Conservation (phyloP, 2,888 invertebrate genomes). For the Drosophila atripex region DNA sequence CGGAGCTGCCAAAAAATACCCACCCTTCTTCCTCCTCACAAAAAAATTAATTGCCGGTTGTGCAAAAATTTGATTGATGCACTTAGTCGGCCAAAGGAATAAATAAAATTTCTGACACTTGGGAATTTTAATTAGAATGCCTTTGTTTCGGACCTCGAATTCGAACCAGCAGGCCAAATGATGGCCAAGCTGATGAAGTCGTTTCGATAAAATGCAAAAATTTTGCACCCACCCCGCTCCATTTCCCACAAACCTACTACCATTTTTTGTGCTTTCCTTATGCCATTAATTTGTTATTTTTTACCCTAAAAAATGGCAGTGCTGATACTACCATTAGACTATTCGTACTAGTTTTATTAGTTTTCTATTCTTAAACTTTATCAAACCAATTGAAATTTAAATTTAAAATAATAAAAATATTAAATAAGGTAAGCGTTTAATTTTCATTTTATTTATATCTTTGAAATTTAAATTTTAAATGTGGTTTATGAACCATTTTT, state of each 20-base stretch:
- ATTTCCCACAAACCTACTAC: slow-evolving; percentile 1
- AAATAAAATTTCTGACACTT: slow-evolving; percentile 49
- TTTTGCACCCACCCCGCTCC: slow-evolving; percentile 18
- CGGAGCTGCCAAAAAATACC: slow-evolving; percentile 12
- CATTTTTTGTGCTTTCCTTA: neutral
- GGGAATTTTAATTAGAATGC: slow-evolving; percentile 71
- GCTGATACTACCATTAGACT: too few relatives aligned
- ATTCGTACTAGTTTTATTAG: too few relatives aligned
- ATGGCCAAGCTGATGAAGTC: slow-evolving; percentile 38
- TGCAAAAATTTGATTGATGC: slow-evolving; percentile 68
- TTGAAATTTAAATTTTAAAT: too few relatives aligned
- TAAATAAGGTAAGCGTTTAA: too few relatives aligned
- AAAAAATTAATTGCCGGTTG: slow-evolving; percentile 50
- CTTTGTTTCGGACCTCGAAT: slow-evolving; percentile 47
- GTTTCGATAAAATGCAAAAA: slow-evolving; percentile 53
- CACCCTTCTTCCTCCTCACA: slow-evolving; percentile 16
- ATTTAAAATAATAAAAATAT: too few relatives aligned
- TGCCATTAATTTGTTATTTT: neutral
- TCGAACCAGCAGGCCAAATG: slow-evolving; percentile 1
- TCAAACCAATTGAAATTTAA: too few relatives aligned
- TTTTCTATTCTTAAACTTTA: too few relatives aligned
- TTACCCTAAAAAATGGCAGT: neutral
- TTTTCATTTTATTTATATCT: too few relatives aligned
- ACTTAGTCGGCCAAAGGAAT: slow-evolving; percentile 40
- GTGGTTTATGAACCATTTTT: too few relatives aligned